Percentiles rank a stretch among this genome's conserved stretches.
phyloP scores from a whole-genome alignment of 1,140 invertebrate species.

The Lepidurus apus region DNA sequence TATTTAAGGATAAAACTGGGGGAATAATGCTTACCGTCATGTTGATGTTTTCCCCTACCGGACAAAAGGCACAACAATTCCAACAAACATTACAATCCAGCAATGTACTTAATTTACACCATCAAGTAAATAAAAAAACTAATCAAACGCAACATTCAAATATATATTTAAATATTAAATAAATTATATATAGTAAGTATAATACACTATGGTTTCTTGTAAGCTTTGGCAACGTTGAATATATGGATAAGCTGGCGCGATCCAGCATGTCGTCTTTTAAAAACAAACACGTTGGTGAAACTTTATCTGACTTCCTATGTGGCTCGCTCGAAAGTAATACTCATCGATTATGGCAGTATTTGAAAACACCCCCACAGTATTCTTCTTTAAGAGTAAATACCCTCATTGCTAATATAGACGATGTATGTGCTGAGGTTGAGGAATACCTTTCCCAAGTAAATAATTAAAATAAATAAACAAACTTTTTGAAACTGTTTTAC shows the following conservation, averaged over 20 bases:
- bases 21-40: slow-evolving; percentile 11
- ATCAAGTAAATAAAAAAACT: background rate
- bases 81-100: background rate
- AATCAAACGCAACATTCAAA: background rate
- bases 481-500: background rate
- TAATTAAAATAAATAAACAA: too few species aligned
- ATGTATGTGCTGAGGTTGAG: slow-evolving; percentile 6
- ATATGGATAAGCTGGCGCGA: background rate
- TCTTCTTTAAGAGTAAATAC: slow-evolving; percentile 15
- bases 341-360: background rate
- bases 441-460: background rate
- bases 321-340: background rate
- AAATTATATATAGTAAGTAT: too few species aligned
- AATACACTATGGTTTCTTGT: too few species aligned
- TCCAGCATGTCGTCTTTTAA: background rate
- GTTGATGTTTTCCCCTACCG: slow-evolving; percentile 18
- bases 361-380: background rate
- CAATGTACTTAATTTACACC: background rate
- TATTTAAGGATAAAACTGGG: slow-evolving; percentile 15
- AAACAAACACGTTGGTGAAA: background rate
- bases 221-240: background rate
- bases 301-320: background rate
- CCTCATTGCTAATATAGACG: slow-evolving; percentile 1
- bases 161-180: background rate
- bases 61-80: background rate